These are phyloP conservation scores for Lepidurus apus DNA, from an alignment of 1,140 invertebrate species.

Conservation along the genomic window DNA sequence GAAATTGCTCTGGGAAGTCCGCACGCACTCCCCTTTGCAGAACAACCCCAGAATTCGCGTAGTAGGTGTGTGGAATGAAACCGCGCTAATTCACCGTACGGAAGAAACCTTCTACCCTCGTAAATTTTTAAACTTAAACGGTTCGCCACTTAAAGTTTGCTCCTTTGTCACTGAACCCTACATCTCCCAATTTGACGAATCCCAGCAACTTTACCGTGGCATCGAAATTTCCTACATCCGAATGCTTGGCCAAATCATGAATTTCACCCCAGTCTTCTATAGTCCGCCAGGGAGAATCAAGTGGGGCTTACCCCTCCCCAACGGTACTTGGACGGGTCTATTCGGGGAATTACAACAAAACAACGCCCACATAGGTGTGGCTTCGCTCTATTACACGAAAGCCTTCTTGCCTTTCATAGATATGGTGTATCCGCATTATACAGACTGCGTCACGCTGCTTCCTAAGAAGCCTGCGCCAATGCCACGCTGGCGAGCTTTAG, in stretches of 20 bases:
- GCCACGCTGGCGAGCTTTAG: slow-evolving; percentile 34
- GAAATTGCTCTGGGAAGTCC: background rate
- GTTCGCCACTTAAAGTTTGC: background rate
- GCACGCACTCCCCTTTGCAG: background rate
- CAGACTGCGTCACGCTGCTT: slow-evolving; percentile 16
- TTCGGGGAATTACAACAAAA: slow-evolving; percentile 37
- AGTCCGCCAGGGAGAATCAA: slow-evolving; percentile 37
- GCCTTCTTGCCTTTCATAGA: slow-evolving; percentile 31
- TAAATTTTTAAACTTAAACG: background rate
- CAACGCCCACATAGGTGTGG: slow-evolving; percentile 37
- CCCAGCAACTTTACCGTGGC: slow-evolving; percentile 1
- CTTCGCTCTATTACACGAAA: slow-evolving; percentile 38
- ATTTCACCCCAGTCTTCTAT: slow-evolving; percentile 36
- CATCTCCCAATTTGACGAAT: background rate
- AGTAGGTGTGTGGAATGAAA: background rate
- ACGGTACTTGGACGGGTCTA: slow-evolving; percentile 39
- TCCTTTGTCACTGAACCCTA: background rate
- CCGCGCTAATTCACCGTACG: background rate
- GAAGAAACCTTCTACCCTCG: background rate
- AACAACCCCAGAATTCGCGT: background rate
- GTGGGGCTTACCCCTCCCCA: slow-evolving; percentile 37
- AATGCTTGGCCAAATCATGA: slow-evolving; percentile 30
- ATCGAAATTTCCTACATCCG: slow-evolving; percentile 18
- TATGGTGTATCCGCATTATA: slow-evolving; percentile 27
- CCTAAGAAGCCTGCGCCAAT: background rate